Base-by-base conservation (phyloP, 2,888 invertebrate genomes). In the Ecdyonurus torrentis region DNA sequence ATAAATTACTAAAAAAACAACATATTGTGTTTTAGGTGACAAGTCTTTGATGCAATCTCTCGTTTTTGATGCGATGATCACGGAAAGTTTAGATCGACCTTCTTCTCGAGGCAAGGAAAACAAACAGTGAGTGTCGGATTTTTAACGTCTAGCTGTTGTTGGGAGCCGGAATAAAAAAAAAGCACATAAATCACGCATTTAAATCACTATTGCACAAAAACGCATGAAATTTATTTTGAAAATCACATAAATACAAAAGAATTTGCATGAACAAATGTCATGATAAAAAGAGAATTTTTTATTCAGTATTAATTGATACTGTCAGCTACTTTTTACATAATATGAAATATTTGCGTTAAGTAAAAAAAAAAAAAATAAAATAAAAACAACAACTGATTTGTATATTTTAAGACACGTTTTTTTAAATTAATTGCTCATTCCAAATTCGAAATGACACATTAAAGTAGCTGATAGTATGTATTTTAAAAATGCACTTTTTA, bases 61-160 rank as follows among this genome's bases (percentile, higher is more conserved):
- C 67, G 89, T 93, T 66, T 83, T 91, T 75, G 94, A 94, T 74
- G 93, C 94, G 58, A 86, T 88, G 82, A 87, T 91, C 69, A 92
- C 93, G 53, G 87, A 91, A 77, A 87, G 87, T 71, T 81, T 91
- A 73, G 87, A 89, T 77, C 77, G 79, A 68, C 76, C 76, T 69
- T 77, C 81, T 66, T 72, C 84, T 66, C 82, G 79, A 67, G 79
- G 82, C 76, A 82, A 83, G 63, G 85, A 83, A 71, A 85, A 87
- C 70, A 83, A 84, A 71, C 86, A 87, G 91, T 91, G 86, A 86
- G 90, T 86, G 55, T 55, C 37, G 37, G 37, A 37, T 15, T 37
- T 37, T 19, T 22, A 7, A 23, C n/a, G n/a, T n/a, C n/a, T n/a
- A n/a, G n/a, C n/a, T n/a, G n/a, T n/a, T n/a, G n/a, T n/a, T n/a